phyloP scores from a whole-genome alignment of 2,113 vertebrate genomes.

The Pantherophis guttatus region DNA sequence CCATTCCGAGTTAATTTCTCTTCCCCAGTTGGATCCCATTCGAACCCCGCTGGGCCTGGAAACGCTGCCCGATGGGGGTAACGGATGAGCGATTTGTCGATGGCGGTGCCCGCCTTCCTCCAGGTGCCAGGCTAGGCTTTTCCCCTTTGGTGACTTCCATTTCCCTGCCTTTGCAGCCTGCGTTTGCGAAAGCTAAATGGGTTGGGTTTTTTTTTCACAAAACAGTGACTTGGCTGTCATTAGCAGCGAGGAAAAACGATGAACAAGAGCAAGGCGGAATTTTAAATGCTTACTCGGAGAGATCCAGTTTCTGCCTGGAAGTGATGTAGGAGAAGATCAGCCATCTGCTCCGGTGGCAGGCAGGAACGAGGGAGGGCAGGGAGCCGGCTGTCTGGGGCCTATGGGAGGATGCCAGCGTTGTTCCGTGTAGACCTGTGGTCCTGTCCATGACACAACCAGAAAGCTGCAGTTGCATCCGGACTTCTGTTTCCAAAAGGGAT shows the following conservation, averaged over 20 bases:
- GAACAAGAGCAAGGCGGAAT: constrained; percentile 29
- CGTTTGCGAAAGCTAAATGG: constrained; percentile 57
- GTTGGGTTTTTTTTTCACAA: constrained; percentile 57
- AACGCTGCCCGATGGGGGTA: constrained; percentile 60
- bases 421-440: not conserved
- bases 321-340: constrained; percentile 34
- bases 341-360: constrained; percentile 44
- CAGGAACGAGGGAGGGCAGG: constrained; percentile 13
- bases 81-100: constrained; percentile 59
- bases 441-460: not conserved
- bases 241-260: constrained; percentile 42
- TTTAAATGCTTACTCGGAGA: constrained; percentile 34
- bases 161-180: constrained; percentile 52
- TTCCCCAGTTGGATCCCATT: constrained; percentile 59
- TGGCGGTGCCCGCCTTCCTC: constrained; percentile 48
- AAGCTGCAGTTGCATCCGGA: not conserved
- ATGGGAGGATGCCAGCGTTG: not conserved
- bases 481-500: not conserved
- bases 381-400: not conserved
- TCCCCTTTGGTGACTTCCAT: constrained; percentile 50
- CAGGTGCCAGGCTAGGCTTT: constrained; percentile 53
- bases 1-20: constrained; percentile 65
- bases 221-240: constrained; percentile 44
- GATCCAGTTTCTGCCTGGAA: constrained; percentile 35
- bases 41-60: constrained; percentile 62